Conservation (phyloP, 2,888 invertebrate genomes). For the Xestia rhomboidea region DNA sequence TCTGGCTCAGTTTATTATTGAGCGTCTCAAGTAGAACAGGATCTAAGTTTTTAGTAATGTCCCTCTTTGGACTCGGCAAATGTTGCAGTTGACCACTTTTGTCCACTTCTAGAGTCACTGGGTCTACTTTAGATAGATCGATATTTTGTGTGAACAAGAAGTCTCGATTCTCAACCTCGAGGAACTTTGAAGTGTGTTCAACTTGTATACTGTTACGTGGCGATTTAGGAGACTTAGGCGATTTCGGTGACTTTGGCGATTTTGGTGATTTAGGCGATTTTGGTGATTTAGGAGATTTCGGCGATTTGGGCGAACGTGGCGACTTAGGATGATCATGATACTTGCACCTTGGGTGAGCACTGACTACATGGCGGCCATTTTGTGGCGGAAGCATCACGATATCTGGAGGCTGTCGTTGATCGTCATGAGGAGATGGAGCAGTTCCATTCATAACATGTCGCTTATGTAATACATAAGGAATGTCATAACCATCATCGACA, state of each 20-base stretch:
- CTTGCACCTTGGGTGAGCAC: constrained; percentile 87
- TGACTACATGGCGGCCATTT: constrained; percentile 86
- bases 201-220: constrained; percentile 84
- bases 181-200: constrained; percentile 84
- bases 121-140: constrained; percentile 93
- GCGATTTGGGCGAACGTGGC: constrained; percentile 87
- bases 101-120: constrained; percentile 93
- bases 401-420: constrained; percentile 85
- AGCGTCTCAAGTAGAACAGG: constrained; percentile 92
- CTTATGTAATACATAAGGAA: constrained; percentile 96
- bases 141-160: constrained; percentile 94
- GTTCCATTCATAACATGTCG: constrained; percentile 96
- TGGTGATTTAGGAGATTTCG: constrained; percentile 91
- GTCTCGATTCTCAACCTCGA: constrained; percentile 90
- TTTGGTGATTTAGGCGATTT: constrained; percentile 92
- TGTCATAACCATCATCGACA: constrained; percentile 92
- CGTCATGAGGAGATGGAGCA: constrained; percentile 91
- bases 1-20: constrained; percentile 93
- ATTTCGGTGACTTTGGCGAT: constrained; percentile 91
- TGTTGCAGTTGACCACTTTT: constrained; percentile 92
- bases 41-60: constrained; percentile 93
- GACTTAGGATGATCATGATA: constrained; percentile 89
- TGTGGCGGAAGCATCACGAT: constrained; percentile 87
- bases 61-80: constrained; percentile 93
- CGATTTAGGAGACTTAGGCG: constrained; percentile 90